Evolutionary conservation across 2,888 invertebrate species (phyloP), one percentile per base, ranked within the genome.

Genomic region (Ophraella communa): DNA sequence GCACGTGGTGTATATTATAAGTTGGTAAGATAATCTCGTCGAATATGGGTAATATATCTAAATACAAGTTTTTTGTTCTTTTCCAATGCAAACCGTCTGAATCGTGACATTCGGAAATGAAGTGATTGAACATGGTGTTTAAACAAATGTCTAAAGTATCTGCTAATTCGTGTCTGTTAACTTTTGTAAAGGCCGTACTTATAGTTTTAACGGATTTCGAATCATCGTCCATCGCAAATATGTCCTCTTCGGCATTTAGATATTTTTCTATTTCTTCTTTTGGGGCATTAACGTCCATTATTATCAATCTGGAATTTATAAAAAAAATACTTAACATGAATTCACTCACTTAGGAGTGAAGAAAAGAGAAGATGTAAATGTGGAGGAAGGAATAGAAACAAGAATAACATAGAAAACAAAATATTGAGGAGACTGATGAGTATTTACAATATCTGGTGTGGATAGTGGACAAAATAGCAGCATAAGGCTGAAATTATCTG

Each of bases 11-110:
- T 33, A 91, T 91, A 24, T 91, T 92, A 81, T 94, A 90, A 0
- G 95, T 95, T 0, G 92, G 92, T 64, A 97, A 81, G 69, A 97
- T 87, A 35, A 92, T 84, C 75, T 87, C 88, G 74, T 96, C 93
- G 81, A 96, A 97, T 2, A 90, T 86, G 66, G 83, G 83, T 65
- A 94, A 76, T 52, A 90, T 71, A 67, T 89, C 87, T 33, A 84
- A 80, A 76, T 88, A 90, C 20, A 90, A 76, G 53, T 58, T 78
- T 77, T 89, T 88, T 8, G 89, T 83, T 45, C 84, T 85, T 0
- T 87, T 86, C 80, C 84, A 85, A 66, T 86, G 81, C 51, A 87
- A 76, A 64, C 84, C 80, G 27, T 83, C 83, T 8, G 77, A 58
- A 53, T 82, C 77, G 59, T 87, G 85, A 70, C 89, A 85, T 71